phyloP scores from a whole-genome alignment of 2,797 vertebrate species.

The Diplodus sargus region DNA sequence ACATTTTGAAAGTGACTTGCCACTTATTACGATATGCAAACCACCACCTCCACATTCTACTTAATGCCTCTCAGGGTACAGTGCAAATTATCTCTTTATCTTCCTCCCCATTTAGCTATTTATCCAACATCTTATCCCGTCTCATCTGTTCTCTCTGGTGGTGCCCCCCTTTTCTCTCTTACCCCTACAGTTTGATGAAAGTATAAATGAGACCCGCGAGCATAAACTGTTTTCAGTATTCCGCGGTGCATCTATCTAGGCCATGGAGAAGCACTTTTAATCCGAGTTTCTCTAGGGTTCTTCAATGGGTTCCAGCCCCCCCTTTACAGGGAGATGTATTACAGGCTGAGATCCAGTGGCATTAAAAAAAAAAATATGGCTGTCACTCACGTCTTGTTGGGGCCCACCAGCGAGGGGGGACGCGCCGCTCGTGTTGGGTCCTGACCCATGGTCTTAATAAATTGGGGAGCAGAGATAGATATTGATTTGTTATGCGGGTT shows the following conservation, averaged over 20 bases:
- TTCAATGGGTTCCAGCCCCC: slow-evolving; percentile 8
- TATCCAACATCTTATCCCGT: slow-evolving; percentile 33
- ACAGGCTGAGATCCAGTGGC: slow-evolving; percentile 21
- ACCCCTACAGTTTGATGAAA: slow-evolving; percentile 38
- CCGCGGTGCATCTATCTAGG: slow-evolving; percentile 43
- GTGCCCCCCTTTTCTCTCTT: slow-evolving; percentile 38
- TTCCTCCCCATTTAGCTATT: slow-evolving; percentile 38
- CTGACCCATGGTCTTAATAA: slow-evolving; percentile 55
- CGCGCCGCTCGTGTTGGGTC: slow-evolving; percentile 28
- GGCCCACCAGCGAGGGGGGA: slow-evolving; percentile 15
- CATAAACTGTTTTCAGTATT: slow-evolving; percentile 33
- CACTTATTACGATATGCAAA: slow-evolving; percentile 5
- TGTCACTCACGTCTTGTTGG: slow-evolving; percentile 35
- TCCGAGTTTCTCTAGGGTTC: slow-evolving; percentile 23
- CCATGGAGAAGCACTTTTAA: slow-evolving; percentile 41
- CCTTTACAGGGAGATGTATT: slow-evolving; percentile 6
- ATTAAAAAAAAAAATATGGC: slow-evolving; percentile 25
- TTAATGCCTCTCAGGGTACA: not conserved
- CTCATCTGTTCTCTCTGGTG: slow-evolving; percentile 35
- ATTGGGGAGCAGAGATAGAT: slow-evolving; percentile 52
- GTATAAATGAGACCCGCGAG: slow-evolving; percentile 49
- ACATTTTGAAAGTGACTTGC: not conserved
- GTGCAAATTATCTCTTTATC: not conserved
- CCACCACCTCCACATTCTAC: slow-evolving; percentile 2
- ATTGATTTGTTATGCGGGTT: slow-evolving; percentile 69